These are phyloP conservation scores for Climacteris rufus DNA, from an alignment of 2,113 vertebrate genomes.

Conservation along the genomic window DNA sequence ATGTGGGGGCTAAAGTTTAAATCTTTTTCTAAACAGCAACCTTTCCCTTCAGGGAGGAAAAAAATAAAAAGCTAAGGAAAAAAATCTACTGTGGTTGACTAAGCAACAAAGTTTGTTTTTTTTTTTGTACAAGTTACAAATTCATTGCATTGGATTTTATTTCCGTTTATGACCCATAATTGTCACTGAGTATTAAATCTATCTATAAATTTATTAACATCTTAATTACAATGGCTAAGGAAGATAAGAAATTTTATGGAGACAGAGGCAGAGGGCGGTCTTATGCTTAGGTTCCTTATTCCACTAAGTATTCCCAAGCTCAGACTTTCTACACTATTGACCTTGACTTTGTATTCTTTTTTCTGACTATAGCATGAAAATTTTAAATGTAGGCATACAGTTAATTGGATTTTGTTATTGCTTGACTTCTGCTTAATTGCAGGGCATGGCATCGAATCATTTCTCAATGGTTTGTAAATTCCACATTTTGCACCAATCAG, in stretches of 20 bases:
- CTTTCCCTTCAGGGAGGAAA: slow-evolving; percentile 1
- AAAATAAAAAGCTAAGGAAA: not conserved
- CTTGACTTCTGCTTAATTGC: slow-evolving; percentile 67
- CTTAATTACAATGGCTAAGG: slow-evolving; percentile 77
- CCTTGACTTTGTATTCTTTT: slow-evolving; percentile 14
- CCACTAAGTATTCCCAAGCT: not conserved
- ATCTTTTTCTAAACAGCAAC: slow-evolving; percentile 64
- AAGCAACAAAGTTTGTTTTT: not conserved
- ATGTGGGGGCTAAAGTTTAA: slow-evolving; percentile 71
- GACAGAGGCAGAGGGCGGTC: slow-evolving; percentile 18
- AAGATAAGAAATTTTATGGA: slow-evolving; percentile 59
- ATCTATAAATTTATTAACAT: slow-evolving; percentile 75
- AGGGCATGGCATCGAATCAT: slow-evolving; percentile 9
- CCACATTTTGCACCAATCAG: slow-evolving; percentile 47
- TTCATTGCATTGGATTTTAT: slow-evolving; percentile 60
- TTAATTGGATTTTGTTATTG: slow-evolving; percentile 74
- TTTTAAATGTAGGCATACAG: slow-evolving; percentile 36
- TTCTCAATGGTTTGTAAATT: slow-evolving; percentile 63
- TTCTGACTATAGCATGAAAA: slow-evolving; percentile 5
- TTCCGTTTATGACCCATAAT: slow-evolving; percentile 57
- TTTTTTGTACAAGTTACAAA: slow-evolving; percentile 51
- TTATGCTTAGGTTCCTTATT: slow-evolving; percentile 38
- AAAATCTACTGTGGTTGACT: slow-evolving; percentile 3
- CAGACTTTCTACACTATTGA: not conserved
- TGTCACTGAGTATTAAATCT: slow-evolving; percentile 73